These are phyloP conservation scores for Virgularia gustaviana DNA, from an alignment of 92 coral and sea anemone genomes.

Conservation along the genomic window DNA sequence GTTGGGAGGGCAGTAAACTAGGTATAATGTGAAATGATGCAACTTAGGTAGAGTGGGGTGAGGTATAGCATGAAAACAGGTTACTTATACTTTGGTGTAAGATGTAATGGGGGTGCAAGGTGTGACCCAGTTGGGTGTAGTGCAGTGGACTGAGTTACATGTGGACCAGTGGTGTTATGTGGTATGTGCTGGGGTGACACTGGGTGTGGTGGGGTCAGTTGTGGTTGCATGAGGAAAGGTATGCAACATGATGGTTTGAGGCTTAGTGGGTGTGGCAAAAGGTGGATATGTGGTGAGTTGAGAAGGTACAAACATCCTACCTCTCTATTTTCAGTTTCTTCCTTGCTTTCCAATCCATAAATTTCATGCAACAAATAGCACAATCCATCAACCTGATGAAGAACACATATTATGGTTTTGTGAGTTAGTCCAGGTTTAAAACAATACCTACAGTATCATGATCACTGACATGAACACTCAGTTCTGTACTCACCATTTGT, in stretches of 20 bases:
- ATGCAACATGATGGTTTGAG: neutral
- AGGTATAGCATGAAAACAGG: too few relatives aligned
- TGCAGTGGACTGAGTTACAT: too few relatives aligned
- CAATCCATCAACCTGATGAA: constrained; percentile 87
- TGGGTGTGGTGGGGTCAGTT: too few relatives aligned
- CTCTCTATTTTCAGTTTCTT: constrained; percentile 43
- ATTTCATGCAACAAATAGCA: constrained; percentile 94
- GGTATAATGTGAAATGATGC: too few relatives aligned
- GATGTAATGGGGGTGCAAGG: too few relatives aligned
- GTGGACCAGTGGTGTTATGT: too few relatives aligned
- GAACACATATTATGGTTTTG: neutral
- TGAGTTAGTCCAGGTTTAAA: neutral
- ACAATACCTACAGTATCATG: neutral
- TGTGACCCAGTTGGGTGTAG: too few relatives aligned
- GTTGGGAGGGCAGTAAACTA: too few relatives aligned
- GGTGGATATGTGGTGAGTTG: neutral
- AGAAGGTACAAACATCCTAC: constrained; percentile 34
- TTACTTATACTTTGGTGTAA: too few relatives aligned
- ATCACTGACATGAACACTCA: neutral
- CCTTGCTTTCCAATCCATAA: constrained; percentile 94
- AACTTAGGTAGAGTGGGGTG: too few relatives aligned
- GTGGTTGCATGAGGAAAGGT: too few relatives aligned
- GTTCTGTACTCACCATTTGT: constrained; percentile 67
- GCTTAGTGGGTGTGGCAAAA: neutral
- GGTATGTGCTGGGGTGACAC: too few relatives aligned